These are phyloP conservation scores for Phataginus tetradactyla DNA, from an alignment of 2,797 vertebrate genomes.

Conservation along the genomic window DNA sequence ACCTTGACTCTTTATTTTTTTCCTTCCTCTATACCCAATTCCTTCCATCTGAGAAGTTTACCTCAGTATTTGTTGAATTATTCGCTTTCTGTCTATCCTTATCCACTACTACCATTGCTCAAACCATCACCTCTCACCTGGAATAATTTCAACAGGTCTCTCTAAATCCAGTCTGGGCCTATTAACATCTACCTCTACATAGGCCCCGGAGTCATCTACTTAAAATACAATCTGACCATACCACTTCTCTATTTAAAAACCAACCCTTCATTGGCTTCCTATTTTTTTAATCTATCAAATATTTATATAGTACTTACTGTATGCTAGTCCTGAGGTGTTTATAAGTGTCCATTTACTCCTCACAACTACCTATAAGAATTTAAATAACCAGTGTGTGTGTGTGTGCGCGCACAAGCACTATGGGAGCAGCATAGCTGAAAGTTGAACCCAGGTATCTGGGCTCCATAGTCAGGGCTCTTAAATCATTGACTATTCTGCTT, in stretches of 20 bases:
- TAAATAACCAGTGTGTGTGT: neutral
- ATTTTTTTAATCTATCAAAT: slow-evolving; percentile 18
- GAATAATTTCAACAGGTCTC: neutral
- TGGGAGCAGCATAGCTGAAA: neutral
- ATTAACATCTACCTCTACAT: neutral
- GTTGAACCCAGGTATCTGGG: neutral
- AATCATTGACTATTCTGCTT: neutral
- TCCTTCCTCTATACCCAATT: neutral
- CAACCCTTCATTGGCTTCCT: neutral
- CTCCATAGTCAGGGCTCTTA: neutral
- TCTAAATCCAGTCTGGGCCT: neutral
- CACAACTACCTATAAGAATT: neutral
- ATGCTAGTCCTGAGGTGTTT: neutral
- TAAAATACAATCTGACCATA: neutral
- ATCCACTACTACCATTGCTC: neutral
- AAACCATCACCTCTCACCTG: neutral
- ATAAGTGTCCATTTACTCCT: slow-evolving; percentile 38
- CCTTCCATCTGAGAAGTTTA: neutral
- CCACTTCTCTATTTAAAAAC: neutral
- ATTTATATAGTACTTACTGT: slow-evolving; percentile 43
- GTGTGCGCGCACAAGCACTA: neutral
- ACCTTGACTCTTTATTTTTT: neutral
- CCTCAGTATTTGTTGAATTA: neutral
- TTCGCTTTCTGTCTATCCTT: neutral
- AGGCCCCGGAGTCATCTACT: neutral